These are phyloP conservation scores for Apteryx owenii DNA, from an alignment of 2,113 vertebrate genomes.

Conservation along the genomic window DNA sequence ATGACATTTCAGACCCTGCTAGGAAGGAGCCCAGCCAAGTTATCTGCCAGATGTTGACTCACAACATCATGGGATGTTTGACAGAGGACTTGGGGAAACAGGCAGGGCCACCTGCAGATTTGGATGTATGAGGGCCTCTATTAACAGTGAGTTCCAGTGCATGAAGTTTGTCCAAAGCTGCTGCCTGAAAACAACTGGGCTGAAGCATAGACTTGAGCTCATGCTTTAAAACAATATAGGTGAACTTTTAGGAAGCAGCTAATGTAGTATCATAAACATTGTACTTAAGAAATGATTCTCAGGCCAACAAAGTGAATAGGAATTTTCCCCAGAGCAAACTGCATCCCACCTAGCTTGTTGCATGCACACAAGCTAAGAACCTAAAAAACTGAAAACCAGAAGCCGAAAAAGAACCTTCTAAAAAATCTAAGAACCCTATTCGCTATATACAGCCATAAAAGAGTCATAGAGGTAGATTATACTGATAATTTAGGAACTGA, in stretches of 20 bases:
- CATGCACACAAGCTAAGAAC: background rate
- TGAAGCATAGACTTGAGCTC: background rate
- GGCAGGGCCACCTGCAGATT: background rate
- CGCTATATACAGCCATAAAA: background rate
- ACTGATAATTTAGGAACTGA: background rate
- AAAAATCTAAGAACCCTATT: background rate
- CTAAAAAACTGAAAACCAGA: background rate
- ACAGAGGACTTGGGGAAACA: background rate
- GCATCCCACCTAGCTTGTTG: background rate
- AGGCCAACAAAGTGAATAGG: background rate
- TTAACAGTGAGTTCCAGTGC: background rate
- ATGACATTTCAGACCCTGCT: background rate
- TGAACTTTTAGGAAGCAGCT: background rate
- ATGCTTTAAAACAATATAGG: background rate
- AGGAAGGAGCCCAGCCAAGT: background rate
- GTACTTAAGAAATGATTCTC: background rate
- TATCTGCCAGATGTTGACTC: background rate
- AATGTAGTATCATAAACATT: background rate
- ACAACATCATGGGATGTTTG: background rate
- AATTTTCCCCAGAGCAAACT: background rate
- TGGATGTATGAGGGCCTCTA: background rate
- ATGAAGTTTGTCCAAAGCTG: accelerated
- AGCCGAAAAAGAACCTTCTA: background rate
- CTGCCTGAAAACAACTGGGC: background rate
- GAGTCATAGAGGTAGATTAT: background rate